phyloP scores from a whole-genome alignment of 2,888 invertebrate genomes.

The Tenodera sinensis region DNA sequence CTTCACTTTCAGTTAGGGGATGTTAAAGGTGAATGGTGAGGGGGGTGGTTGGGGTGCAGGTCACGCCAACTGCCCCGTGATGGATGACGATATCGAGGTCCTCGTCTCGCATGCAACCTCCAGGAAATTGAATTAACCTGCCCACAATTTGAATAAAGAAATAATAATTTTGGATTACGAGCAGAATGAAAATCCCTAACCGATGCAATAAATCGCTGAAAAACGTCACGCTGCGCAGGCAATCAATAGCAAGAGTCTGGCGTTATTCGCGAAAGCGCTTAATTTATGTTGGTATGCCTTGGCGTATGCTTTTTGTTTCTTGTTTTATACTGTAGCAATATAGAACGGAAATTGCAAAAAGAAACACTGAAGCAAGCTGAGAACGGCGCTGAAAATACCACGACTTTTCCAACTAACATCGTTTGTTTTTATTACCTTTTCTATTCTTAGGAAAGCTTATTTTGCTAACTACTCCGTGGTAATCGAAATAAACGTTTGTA shows the following conservation, averaged over 20 bases:
- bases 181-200: neutral
- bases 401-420: no score
- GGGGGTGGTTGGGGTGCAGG: neutral
- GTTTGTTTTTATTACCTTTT: no score
- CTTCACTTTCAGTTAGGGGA: neutral
- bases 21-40: neutral
- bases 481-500: no score
- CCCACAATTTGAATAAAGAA: neutral
- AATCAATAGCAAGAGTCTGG: neutral
- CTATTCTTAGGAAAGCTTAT: no score
- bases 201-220: neutral
- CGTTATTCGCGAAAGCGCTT: no score
- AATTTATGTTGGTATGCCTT: no score
- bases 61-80: neutral
- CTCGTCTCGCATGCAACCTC: neutral
- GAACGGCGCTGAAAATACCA: no score
- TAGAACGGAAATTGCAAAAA: no score
- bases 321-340: neutral
- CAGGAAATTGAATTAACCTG: neutral
- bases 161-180: neutral
- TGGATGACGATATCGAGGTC: neutral
- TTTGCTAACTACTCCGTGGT: no score
- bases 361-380: no score
- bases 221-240: neutral
- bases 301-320: neutral